These are phyloP conservation scores for Theretra japonica DNA, from an alignment of 2,888 invertebrate species.

Conservation along the genomic window DNA sequence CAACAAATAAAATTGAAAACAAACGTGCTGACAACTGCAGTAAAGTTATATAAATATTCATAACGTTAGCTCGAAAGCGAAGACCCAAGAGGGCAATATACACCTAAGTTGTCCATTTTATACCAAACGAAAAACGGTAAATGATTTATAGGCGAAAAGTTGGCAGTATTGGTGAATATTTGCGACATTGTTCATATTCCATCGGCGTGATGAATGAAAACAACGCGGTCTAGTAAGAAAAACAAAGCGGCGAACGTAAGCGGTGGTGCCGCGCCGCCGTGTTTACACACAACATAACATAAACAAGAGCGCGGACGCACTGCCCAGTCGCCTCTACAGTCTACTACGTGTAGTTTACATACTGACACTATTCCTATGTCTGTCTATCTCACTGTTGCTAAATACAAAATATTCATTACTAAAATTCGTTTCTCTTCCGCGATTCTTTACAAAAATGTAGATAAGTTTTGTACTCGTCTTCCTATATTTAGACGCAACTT, in stretches of 20 bases:
- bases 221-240: constrained; percentile 57
- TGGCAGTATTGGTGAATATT: constrained; percentile 33
- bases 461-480: too few relatives aligned
- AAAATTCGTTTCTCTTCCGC: too few relatives aligned
- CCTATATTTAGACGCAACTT: neutral
- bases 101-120: neutral
- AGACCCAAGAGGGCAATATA: neutral
- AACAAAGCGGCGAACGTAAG: constrained; percentile 58
- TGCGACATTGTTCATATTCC: constrained; percentile 51
- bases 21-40: too few relatives aligned
- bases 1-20: too few relatives aligned
- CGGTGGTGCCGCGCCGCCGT: constrained; percentile 37
- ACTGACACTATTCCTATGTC: neutral
- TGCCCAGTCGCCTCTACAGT: constrained; percentile 45
- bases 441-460: too few relatives aligned
- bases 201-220: constrained; percentile 58
- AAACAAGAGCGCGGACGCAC: constrained; percentile 50
- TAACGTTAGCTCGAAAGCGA: too few relatives aligned
- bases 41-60: too few relatives aligned
- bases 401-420: too few relatives aligned
- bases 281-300: constrained; percentile 55
- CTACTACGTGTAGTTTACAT: constrained; percentile 42
- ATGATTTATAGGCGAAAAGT: neutral
- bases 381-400: too few relatives aligned
- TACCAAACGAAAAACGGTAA: too few relatives aligned